These are phyloP conservation scores for Anoura caudifer DNA, from an alignment of 2,113 vertebrate species.

Conservation along the genomic window DNA sequence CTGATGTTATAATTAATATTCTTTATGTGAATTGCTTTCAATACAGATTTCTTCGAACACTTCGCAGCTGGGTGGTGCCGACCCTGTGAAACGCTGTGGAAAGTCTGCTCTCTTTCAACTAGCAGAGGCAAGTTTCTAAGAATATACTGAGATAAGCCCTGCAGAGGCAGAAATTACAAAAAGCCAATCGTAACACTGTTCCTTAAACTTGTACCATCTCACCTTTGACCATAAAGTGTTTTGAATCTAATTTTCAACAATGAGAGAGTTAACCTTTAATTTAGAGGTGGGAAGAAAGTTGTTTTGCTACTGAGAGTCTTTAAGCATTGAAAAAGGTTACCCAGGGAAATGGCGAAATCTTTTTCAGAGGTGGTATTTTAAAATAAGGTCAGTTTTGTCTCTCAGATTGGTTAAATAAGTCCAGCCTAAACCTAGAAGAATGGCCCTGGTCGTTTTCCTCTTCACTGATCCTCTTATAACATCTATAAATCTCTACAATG, in stretches of 20 bases:
- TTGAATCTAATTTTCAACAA: background rate
- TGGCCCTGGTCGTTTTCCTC: background rate
- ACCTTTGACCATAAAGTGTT: background rate
- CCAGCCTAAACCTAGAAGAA: background rate
- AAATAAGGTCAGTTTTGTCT: conserved; percentile 24
- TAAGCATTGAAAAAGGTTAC: conserved; percentile 15
- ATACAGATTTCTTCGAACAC: conserved; percentile 85
- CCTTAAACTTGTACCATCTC: background rate
- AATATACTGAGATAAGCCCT: conserved; percentile 14
- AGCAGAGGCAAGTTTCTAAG: conserved; percentile 85
- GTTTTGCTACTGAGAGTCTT: conserved; percentile 11
- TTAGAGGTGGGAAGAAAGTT: background rate
- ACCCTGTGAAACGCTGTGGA: conserved; percentile 86
- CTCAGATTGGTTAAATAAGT: background rate
- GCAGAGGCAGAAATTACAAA: background rate
- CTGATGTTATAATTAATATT: conserved; percentile 46
- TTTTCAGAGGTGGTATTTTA: conserved; percentile 22
- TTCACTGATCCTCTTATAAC: background rate
- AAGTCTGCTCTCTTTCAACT: conserved; percentile 87
- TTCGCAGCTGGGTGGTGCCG: conserved; percentile 82
- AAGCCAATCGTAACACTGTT: background rate
- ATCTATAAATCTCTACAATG: background rate
- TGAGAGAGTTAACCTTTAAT: conserved; percentile 21
- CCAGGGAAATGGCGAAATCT: background rate
- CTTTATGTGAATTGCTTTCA: conserved; percentile 68